Percentiles rank a stretch among this genome's conserved stretches.
Evolutionary conservation across 2,888 invertebrate species (phyloP).

Genomic region (Nycteola revayana): DNA sequence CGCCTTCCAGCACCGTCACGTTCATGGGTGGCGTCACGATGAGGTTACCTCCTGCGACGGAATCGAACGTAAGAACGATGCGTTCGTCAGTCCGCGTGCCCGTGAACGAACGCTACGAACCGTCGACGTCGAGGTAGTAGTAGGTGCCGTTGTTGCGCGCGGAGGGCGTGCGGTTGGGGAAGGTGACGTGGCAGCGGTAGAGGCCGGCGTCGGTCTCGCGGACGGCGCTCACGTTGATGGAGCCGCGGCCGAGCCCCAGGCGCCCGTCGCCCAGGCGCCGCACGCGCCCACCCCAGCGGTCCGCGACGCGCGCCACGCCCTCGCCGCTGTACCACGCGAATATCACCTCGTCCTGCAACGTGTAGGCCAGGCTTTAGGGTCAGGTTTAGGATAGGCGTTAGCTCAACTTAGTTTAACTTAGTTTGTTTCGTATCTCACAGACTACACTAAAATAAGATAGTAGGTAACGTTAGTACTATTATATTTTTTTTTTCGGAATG

Average conservation of each 20-base stretch:
- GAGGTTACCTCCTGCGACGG: constrained; percentile 88
- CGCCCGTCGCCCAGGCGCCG: constrained; percentile 78
- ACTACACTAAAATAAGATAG: no score
- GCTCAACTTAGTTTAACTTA: no score
- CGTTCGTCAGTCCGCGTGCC: no score
- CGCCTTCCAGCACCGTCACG: constrained; percentile 92
- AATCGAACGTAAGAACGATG: neutral
- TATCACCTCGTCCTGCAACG: constrained; percentile 89
- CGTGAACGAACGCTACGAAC: no score
- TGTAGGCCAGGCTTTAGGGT: no score
- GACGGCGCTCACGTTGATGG: constrained; percentile 93
- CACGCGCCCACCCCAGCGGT: constrained; percentile 90
- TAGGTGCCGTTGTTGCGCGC: constrained; percentile 94
- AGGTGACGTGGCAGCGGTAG: constrained; percentile 94
- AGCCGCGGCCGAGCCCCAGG: constrained; percentile 82
- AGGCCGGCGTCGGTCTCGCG: constrained; percentile 94
- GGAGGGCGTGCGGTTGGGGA: constrained; percentile 93
- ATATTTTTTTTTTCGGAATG: no score
- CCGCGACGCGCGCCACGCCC: constrained; percentile 85
- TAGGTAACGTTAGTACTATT: no score
- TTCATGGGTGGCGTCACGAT: constrained; percentile 94
- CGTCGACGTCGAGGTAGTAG: constrained; percentile 93
- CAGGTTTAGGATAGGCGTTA: no score
- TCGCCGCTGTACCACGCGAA: constrained; percentile 91
- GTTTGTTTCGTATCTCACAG: no score